Percentiles rank a stretch among this genome's conserved stretches.
phyloP scores from a whole-genome alignment of 1,140 invertebrate species.

The Panonychus citri region DNA sequence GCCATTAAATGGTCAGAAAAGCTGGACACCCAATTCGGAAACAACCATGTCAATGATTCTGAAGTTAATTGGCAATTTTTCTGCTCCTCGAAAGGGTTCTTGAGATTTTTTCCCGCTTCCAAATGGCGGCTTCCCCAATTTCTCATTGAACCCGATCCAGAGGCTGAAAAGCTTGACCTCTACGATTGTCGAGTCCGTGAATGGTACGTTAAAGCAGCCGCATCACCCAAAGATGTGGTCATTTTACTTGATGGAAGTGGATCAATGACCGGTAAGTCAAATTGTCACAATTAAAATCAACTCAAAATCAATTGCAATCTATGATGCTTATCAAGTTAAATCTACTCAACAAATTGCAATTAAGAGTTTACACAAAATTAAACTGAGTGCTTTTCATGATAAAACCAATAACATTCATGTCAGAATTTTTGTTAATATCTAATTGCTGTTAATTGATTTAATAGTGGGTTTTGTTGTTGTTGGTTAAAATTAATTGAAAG shows the following conservation, averaged over 20 bases:
- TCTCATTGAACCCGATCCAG: neutral
- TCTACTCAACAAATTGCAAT: too few species aligned
- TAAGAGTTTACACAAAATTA: too few species aligned
- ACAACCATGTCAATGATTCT: constrained; percentile 64
- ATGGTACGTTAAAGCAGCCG: constrained; percentile 92
- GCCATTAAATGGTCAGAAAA: constrained; percentile 63
- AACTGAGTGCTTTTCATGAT: too few species aligned
- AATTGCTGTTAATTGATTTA: too few species aligned
- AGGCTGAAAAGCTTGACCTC: constrained; percentile 32
- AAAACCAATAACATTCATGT: too few species aligned
- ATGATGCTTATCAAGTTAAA: too few species aligned
- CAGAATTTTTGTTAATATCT: too few species aligned
- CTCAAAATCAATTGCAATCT: too few species aligned
- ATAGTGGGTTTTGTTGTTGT: too few species aligned
- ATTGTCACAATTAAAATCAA: too few species aligned
- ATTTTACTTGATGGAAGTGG: constrained; percentile 83
- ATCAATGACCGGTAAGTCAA: constrained; percentile 73
- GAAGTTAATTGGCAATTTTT: constrained; percentile 89
- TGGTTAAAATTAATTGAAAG: too few species aligned
- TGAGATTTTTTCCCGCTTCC: constrained; percentile 56
- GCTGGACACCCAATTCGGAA: constrained; percentile 55
- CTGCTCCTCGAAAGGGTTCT: constrained; percentile 67
- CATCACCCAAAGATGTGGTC: constrained; percentile 87
- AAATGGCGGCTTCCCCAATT: constrained; percentile 6
- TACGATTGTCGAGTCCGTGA: constrained; percentile 65